These are phyloP conservation scores for Cebus imitator DNA, from an alignment of 2,113 vertebrate species.

Conservation along the genomic window DNA sequence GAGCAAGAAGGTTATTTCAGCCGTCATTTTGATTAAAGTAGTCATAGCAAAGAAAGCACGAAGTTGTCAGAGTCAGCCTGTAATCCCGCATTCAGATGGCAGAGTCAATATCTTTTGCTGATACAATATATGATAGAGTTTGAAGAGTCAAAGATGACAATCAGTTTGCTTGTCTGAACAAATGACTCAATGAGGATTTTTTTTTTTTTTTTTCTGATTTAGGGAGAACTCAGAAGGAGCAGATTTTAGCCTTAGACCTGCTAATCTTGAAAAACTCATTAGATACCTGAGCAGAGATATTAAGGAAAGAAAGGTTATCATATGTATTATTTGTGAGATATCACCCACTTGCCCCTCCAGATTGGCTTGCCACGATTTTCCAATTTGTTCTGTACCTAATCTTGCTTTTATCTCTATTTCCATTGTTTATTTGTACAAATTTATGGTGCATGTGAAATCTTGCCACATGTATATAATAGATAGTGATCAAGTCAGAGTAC, in stretches of 20 bases:
- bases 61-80: neutral
- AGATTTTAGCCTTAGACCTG: neutral
- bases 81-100: neutral
- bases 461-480: neutral
- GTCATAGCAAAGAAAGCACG: fast-evolving
- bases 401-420: neutral
- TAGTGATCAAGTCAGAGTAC: neutral
- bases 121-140: too few species aligned
- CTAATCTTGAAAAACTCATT: neutral
- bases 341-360: too few species aligned
- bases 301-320: neutral
- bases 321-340: too few species aligned
- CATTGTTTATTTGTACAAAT: neutral
- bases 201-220: neutral
- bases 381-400: neutral
- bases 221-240: neutral
- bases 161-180: neutral
- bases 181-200: neutral
- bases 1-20: neutral
- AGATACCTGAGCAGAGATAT: neutral
- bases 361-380: neutral
- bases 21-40: neutral
- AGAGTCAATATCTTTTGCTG: neutral
- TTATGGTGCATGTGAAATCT: neutral
- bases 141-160: neutral